A percentile compares a stretch with the other conserved stretches of the same genome.
Evolutionary conservation across 2,113 vertebrate species (phyloP).

Genomic region (Aegotheles bennettii): DNA sequence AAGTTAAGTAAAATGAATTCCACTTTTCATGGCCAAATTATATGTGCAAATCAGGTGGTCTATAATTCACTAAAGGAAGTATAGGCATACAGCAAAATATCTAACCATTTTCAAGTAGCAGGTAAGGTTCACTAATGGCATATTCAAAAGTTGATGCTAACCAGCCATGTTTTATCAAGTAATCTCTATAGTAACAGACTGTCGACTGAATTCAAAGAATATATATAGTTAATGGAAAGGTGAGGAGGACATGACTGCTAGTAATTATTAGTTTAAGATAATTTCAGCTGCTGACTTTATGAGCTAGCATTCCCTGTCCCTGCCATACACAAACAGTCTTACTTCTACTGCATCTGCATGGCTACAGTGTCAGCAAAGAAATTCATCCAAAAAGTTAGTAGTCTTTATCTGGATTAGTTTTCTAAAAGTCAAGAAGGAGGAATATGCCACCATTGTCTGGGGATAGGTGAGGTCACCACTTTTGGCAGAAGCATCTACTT

Average conservation of each 20-base stretch:
- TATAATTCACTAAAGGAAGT: background rate
- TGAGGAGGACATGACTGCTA: background rate
- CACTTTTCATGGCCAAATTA: background rate
- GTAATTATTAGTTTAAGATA: background rate
- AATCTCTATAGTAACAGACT: background rate
- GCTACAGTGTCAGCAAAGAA: background rate
- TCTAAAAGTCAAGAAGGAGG: background rate
- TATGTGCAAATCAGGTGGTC: background rate
- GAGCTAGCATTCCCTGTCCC: background rate
- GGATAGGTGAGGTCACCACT: slow-evolving; percentile 48
- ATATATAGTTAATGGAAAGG: background rate
- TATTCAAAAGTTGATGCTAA: background rate
- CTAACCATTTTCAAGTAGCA: background rate
- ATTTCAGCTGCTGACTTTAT: background rate
- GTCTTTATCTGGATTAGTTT: background rate
- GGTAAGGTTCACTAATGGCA: background rate
- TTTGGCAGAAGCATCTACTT: slow-evolving; percentile 41
- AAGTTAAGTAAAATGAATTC: background rate
- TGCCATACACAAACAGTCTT: background rate
- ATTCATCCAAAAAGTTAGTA: background rate
- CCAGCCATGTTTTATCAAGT: background rate
- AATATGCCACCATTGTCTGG: background rate
- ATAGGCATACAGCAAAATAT: background rate
- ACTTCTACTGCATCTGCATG: background rate
- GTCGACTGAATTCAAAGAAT: background rate